Base-by-base conservation (phyloP, 2,888 invertebrate species). In the Andrena haemorrhoa region DNA sequence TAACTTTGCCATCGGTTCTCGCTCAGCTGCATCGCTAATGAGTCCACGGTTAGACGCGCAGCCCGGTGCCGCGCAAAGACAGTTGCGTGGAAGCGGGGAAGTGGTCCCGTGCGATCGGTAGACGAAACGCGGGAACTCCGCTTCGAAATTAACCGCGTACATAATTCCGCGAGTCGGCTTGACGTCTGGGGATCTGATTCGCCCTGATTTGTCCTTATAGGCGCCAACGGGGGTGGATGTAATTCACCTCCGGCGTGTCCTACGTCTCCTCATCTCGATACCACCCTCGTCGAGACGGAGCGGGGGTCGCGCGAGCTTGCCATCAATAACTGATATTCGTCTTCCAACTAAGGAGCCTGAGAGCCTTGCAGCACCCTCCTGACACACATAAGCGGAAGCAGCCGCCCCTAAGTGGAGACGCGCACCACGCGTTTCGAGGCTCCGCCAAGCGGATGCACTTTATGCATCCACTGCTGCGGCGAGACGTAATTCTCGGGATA, bases 241-340 rank as follows among this genome's bases (percentile, higher is more conserved):
- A 87, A 87, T 87, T 87, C 79, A 26, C 49, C 56, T 26, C 23
- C 33, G 26, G 23, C 69, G 31, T 75, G 47, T 70, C 70, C 78
- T 63, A 56, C 79, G 86, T 82, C 23, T 20, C 23, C 84, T 78
- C 83, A 78, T 86, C 87, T 75, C 80, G 84, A 85, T 86, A 84
- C 85, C 75, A 70, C 53, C 29, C 56, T 65, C 78, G 61, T 7
- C 74, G 72, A 72, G 70, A 78, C 76, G 61, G 47, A 76, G 68
- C 81, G 85, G 79, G 83, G 79, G 26, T 58, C 20, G 56, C 3
- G 60, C 83, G 82, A 81, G 86, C 80, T 78, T 84, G 76, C 90
- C 91, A 91, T 91, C 92, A 89, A 92, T 92, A 92, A 92, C 92
- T 91, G 90, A 91, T 92, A 91, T 90, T 90, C 89, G 88, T 88